Evolutionary conservation across 2,113 vertebrate species (phyloP), one percentile per base, ranked within the genome.

Genomic region (Bothrops jararaca): DNA sequence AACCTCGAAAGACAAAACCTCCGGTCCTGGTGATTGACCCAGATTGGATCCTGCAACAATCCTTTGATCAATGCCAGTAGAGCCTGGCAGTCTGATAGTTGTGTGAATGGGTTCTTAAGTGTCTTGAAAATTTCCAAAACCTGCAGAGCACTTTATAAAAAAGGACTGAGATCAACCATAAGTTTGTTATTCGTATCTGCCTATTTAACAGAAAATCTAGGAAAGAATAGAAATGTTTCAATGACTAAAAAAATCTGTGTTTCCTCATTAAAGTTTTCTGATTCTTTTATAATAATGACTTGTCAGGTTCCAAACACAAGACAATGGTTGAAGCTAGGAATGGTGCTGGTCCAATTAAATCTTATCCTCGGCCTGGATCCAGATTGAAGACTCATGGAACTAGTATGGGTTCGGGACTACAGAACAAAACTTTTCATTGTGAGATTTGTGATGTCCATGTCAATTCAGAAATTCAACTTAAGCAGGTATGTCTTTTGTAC

Each of bases 391-490:
- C 97, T 91, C 97, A 98, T 95, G 98, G 98, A 54, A 97, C 96
- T 58, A 96, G 92, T 86, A 99, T 99, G 95, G 99, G 99, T 69
- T 99, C 99, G 15, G 99, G 99, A 92, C 96, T 99, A 91, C 99
- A 99, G 96, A 99, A 99, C 97, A 99, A 99, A 95, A 99, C 98
- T 0, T 99, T 99, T 98, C 99, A 99, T 98, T 99, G 99, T 97
- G 98, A 99, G 97, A 99, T 99, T 96, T 99, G 99, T 92, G 98
- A 99, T 69, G 98, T 99, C 85, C 99, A 99, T 6, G 99, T 99
- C 95, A 99, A 99, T 96, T 99, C 99, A 88, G 99, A 99, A 98
- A 99, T 99, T 95, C 99, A 99, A 0, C 98, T 99, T 53, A 99
- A 99, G 94, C 99, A 99, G 99, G 99, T 99, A 97, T 87, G 18